These are phyloP conservation scores for Nematolebias whitei DNA, from an alignment of 2,113 vertebrate species.

Conservation along the genomic window DNA sequence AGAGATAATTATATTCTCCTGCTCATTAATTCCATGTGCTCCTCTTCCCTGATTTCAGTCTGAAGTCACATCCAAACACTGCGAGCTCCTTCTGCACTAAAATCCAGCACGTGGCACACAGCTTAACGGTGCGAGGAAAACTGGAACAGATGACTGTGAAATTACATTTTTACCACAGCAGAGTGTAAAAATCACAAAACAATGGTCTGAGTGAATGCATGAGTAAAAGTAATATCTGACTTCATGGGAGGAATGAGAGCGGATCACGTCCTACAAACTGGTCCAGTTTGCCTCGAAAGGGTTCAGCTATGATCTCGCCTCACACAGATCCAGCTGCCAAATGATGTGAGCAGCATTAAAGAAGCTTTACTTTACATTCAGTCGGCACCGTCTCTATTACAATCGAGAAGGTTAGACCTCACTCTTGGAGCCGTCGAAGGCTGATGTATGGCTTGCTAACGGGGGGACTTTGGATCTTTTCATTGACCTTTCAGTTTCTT, in stretches of 20 bases:
- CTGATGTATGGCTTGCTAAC: constrained; percentile 35
- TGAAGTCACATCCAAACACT: constrained; percentile 36
- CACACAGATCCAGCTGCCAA: background rate
- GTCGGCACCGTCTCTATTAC: constrained; percentile 6
- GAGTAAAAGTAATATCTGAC: constrained; percentile 39
- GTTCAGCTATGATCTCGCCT: constrained; percentile 20
- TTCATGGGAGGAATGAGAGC: background rate
- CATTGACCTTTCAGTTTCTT: constrained; percentile 30
- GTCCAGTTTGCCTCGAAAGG: constrained; percentile 3
- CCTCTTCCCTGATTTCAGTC: constrained; percentile 6
- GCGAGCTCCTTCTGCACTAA: background rate
- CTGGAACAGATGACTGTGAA: constrained; percentile 48
- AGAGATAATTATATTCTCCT: constrained; percentile 15
- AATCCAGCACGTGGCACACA: constrained; percentile 36
- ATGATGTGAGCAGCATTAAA: constrained; percentile 6
- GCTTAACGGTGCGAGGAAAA: constrained; percentile 27
- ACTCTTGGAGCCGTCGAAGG: constrained; percentile 25
- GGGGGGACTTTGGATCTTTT: constrained; percentile 19
- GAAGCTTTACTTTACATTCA: constrained; percentile 24
- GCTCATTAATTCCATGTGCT: constrained; percentile 1
- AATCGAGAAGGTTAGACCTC: constrained; percentile 43
- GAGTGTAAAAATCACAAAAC: constrained; percentile 10
- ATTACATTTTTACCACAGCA: constrained; percentile 41
- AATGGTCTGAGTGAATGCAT: constrained; percentile 24
- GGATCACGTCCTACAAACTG: constrained; percentile 22